Percentiles rank a stretch among this genome's conserved stretches.
Conservation (phyloP, 2,113 vertebrate species). For the Erythrocercus mccallii region DNA sequence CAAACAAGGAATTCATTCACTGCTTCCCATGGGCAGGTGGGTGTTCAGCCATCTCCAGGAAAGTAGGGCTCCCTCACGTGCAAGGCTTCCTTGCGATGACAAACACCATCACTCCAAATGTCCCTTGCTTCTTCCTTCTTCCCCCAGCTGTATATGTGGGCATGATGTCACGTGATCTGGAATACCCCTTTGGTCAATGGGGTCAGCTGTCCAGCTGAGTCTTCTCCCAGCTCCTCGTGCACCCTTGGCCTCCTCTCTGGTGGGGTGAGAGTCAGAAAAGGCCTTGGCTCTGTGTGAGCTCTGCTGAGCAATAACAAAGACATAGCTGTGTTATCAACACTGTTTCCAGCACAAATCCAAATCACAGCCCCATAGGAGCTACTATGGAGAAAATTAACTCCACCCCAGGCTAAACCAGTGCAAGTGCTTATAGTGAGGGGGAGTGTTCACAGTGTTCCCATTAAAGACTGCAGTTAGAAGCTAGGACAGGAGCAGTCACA, state of each 20-base stretch:
- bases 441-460: neutral
- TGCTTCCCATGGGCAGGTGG: neutral
- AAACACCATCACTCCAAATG: rapidly evolving
- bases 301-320: neutral
- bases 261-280: neutral
- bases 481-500: neutral
- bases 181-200: neutral
- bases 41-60: neutral
- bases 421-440: neutral
- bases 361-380: neutral
- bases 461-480: neutral
- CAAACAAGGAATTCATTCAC: neutral
- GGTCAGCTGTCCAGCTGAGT: neutral
- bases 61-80: rapidly evolving
- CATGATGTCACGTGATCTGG: neutral
- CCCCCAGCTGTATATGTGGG: neutral
- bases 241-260: neutral
- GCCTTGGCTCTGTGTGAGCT: neutral
- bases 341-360: neutral
- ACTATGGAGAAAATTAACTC: neutral
- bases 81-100: neutral
- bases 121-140: neutral
- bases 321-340: neutral
- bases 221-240: neutral
- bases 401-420: neutral